Evolutionary conservation across 2,888 invertebrate genomes (phyloP).

Genomic region (Dicyrtomina minuta): DNA sequence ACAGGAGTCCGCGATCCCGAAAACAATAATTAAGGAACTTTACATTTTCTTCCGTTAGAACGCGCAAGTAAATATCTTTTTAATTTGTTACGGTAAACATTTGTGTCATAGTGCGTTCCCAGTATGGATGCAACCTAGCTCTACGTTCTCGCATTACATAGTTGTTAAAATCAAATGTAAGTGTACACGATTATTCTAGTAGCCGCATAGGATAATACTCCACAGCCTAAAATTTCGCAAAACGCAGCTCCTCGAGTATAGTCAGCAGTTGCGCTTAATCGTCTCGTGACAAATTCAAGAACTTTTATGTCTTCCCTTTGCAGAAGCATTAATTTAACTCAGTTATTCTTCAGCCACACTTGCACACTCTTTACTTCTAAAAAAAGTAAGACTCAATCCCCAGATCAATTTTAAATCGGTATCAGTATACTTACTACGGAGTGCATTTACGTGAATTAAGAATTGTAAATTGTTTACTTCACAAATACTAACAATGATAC

Average conservation of each 20-base stretch:
- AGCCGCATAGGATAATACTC: constrained; percentile 12
- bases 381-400: no score
- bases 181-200: not conserved
- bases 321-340: no score
- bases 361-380: no score
- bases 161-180: not conserved
- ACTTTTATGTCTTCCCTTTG: no score
- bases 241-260: constrained; percentile 3
- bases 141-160: constrained; percentile 6
- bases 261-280: no score
- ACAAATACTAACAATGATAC: no score
- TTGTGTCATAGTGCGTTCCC: constrained; percentile 5
- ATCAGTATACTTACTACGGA: no score
- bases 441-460: no score
- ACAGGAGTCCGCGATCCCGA: constrained; percentile 14
- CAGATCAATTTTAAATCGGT: no score
- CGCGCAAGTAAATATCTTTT: constrained; percentile 17
- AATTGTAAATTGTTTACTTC: no score
- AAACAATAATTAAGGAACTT: constrained; percentile 20
- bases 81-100: not conserved
- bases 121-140: not conserved
- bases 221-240: constrained; percentile 13
- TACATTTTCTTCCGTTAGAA: constrained; percentile 2
- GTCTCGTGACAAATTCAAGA: no score
- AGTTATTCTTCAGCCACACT: no score